Evolutionary conservation across 2,888 invertebrate genomes (phyloP), one percentile per base, ranked within the genome.

Genomic region (Caenorhabditis japonica): DNA sequence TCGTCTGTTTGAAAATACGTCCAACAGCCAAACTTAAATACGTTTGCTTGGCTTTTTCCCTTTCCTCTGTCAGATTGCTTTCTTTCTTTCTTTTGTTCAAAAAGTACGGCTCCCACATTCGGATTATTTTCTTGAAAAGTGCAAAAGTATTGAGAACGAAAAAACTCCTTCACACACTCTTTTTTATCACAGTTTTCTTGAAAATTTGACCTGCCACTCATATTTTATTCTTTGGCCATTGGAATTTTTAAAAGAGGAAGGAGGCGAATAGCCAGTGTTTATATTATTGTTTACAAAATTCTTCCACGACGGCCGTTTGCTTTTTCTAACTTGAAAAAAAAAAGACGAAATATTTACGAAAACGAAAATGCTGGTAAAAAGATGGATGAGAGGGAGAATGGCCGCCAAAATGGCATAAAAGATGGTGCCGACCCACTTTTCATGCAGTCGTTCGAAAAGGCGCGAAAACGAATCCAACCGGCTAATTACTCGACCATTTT

Each of bases 281-380:
- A 55, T 39, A 46, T 64, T 56, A 66, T 66, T 66, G 66, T 66
- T 56, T 51, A 56, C 66, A 56, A 51, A 51, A 51, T 8, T n/a
- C n/a, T n/a, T n/a, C n/a, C n/a, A n/a, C n/a, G n/a, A n/a, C n/a
- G 19, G 1, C 30, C 12, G 33, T 38, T 34, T 43, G 38, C 44
- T 17, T 46, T 52, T 46, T 38, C 38, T 61, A 38, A 30, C 52
- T 61, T 51, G 36, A 23, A 33, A 10, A 17, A 34, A 34, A 38
- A 36, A n/a, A 23, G 51, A n/a, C 23, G 34, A 36, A 25, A 25
- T n/a, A n/a, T n/a, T n/a, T n/a, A 25, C 12, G 34, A 25, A 47
- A 47, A 51, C n/a, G 12, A 10, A 10, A n/a, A 21, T 21, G 34
- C 21, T 34, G 49, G 21, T 38, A n/a, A 30, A n/a, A n/a, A n/a